These are phyloP conservation scores for Daubentonia madagascariensis DNA, from an alignment of 2,113 vertebrate genomes.

Conservation along the genomic window DNA sequence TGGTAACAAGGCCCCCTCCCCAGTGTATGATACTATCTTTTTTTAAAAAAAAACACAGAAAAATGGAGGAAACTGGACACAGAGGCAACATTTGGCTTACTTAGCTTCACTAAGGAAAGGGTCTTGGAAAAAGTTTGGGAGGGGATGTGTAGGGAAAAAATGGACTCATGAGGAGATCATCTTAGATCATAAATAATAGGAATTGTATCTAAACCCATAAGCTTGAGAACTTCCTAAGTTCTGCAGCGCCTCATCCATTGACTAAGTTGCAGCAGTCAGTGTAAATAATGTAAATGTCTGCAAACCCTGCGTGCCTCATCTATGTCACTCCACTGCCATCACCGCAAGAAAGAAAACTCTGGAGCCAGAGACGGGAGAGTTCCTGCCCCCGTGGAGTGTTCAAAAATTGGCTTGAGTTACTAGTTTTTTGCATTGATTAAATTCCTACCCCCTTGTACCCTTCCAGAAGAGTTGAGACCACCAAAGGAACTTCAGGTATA, in stretches of 20 bases:
- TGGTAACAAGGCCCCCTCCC: not conserved
- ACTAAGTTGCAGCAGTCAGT: not conserved
- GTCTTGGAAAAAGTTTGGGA: not conserved
- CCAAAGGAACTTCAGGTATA: not conserved
- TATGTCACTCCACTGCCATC: too few species aligned
- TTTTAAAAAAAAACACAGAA: not conserved
- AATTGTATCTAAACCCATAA: not conserved
- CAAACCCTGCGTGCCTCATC: rapidly evolving
- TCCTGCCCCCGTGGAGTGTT: not conserved
- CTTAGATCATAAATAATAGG: not conserved
- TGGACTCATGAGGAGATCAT: not conserved
- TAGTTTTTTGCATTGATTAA: not conserved
- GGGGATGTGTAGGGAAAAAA: not conserved
- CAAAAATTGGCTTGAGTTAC: not conserved
- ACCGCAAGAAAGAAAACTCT: not conserved
- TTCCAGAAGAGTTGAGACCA: not conserved
- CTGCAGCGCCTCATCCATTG: not conserved
- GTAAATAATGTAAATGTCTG: not conserved
- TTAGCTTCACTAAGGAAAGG: not conserved
- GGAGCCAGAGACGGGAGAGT: not conserved
- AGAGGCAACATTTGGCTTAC: not conserved
- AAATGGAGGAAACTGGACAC: not conserved
- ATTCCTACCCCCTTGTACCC: not conserved
- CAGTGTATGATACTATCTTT: not conserved
- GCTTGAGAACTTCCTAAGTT: not conserved